These are phyloP conservation scores for Dicrurus megarhynchus DNA, from an alignment of 2,113 vertebrate genomes.

Conservation along the genomic window DNA sequence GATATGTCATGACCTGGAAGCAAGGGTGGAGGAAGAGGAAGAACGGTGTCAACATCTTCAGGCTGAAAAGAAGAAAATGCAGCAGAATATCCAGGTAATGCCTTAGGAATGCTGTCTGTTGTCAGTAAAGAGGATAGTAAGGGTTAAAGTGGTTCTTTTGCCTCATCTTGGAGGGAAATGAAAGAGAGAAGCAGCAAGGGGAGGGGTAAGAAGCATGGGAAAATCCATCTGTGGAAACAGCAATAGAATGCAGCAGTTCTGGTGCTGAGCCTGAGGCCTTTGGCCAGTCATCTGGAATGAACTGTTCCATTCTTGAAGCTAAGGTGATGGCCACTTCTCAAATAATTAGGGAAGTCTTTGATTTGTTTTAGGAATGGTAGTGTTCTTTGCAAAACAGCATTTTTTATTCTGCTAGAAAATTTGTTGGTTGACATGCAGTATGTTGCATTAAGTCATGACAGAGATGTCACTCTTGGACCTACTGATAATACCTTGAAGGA, in stretches of 20 bases:
- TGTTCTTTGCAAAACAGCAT: neutral
- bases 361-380: neutral
- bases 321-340: neutral
- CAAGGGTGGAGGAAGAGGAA: constrained; percentile 95
- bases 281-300: neutral
- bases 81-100: constrained; percentile 90
- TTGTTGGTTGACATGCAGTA: neutral
- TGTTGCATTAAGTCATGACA: neutral
- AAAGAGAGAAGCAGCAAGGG: neutral
- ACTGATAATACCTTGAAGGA: neutral
- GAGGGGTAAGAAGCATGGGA: neutral
- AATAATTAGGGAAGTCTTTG: neutral
- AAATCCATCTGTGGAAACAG: neutral
- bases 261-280: neutral
- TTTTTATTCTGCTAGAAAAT: neutral
- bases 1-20: constrained; percentile 95
- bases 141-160: neutral
- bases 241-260: neutral
- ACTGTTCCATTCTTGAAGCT: neutral
- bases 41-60: constrained; percentile 88
- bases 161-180: neutral
- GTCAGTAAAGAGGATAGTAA: neutral
- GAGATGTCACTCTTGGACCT: neutral
- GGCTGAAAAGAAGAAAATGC: constrained; percentile 95
- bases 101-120: neutral